These are phyloP conservation scores for Aleiodes testaceus DNA, from an alignment of 2,888 invertebrate genomes.

Conservation along the genomic window DNA sequence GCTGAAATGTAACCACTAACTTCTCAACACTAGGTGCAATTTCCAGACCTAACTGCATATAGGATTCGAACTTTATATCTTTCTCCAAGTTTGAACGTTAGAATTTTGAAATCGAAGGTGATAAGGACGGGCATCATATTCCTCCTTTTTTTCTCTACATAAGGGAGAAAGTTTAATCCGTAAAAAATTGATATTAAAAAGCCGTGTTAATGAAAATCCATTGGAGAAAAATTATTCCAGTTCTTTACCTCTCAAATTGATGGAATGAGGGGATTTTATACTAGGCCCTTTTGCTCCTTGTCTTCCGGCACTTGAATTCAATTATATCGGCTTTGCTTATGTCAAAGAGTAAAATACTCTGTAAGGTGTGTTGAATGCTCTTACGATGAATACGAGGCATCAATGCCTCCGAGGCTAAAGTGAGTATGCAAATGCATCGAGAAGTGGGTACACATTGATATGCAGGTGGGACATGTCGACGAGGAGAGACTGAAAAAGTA, in stretches of 20 bases:
- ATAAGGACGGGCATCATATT: neutral
- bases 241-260: constrained; percentile 14
- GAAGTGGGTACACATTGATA: constrained; percentile 61
- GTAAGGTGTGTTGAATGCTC: constrained; percentile 29
- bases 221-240: constrained; percentile 4
- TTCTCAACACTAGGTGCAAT: constrained; percentile 35
- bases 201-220: constrained; percentile 15
- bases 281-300: neutral
- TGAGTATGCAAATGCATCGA: constrained; percentile 62
- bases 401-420: constrained; percentile 51
- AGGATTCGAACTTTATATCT: constrained; percentile 25
- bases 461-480: constrained; percentile 63
- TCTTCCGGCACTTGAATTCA: constrained; percentile 35
- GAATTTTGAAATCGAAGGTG: constrained; percentile 16
- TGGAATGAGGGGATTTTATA: constrained; percentile 16
- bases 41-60: constrained; percentile 37
- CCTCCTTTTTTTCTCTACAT: neutral
- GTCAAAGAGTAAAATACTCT: constrained; percentile 26
- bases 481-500: constrained; percentile 40
- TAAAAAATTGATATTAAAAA: constrained; percentile 10
- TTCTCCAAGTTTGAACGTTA: constrained; percentile 27
- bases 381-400: constrained; percentile 43
- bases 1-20: neutral
- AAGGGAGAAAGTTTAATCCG: neutral
- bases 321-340: constrained; percentile 32